A percentile compares a stretch with the other conserved stretches of the same genome.
These are phyloP conservation scores for Heliconius hortense DNA, from an alignment of 2,888 invertebrate species.

Conservation along the genomic window DNA sequence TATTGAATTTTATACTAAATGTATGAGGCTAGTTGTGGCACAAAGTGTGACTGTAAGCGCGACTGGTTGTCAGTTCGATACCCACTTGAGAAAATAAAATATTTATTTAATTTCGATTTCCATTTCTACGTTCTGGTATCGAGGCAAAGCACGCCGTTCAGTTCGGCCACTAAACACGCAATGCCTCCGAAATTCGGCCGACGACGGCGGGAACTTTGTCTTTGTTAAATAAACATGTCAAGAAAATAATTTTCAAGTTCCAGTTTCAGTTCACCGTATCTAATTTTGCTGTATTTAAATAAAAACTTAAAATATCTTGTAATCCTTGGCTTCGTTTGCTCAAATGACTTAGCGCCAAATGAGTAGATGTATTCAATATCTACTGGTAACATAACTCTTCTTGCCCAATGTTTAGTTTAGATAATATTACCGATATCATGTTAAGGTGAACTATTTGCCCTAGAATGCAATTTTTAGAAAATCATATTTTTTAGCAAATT, in stretches of 20 bases:
- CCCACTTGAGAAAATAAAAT: no score
- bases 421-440: constrained; percentile 22
- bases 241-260: neutral
- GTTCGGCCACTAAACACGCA: no score
- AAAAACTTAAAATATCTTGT: constrained; percentile 33
- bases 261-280: neutral
- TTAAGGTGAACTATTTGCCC: constrained; percentile 10
- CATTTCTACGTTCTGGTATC: no score
- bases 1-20: neutral
- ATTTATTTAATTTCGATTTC: no score
- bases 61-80: no score
- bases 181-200: no score
- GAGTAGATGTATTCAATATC: constrained; percentile 29
- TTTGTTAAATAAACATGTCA: neutral
- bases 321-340: constrained; percentile 41
- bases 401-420: constrained; percentile 9
- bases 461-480: neutral
- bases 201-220: no score
- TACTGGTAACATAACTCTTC: constrained; percentile 21
- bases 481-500: neutral
- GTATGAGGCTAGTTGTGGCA: no score
- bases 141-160: no score
- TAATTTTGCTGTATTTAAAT: constrained; percentile 26
- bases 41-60: no score
- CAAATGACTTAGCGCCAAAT: constrained; percentile 34